A percentile compares a stretch with the other conserved stretches of the same genome.
Evolutionary conservation across 2,797 vertebrate genomes (phyloP).

Genomic region (Notolabrus celidotus): DNA sequence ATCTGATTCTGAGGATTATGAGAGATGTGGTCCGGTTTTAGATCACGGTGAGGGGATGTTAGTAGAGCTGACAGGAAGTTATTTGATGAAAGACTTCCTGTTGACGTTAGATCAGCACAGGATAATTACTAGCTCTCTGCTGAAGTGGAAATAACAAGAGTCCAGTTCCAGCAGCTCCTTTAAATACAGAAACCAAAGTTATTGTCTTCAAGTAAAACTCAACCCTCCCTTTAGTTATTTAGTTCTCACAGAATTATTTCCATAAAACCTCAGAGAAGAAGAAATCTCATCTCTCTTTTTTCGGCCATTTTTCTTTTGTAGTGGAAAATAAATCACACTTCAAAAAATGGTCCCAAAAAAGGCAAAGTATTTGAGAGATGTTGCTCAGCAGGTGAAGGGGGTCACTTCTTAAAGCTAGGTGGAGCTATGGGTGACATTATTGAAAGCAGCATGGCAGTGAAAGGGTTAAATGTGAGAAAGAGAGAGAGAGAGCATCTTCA

Average conservation of each 20-base stretch:
- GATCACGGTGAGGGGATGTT: not conserved
- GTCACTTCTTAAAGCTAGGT: not conserved
- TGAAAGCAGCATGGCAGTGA: not conserved
- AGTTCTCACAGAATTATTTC: not conserved
- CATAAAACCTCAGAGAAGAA: not conserved
- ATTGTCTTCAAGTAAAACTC: not conserved
- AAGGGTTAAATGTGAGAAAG: not conserved
- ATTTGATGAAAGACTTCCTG: constrained; percentile 4
- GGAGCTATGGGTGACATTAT: not conserved
- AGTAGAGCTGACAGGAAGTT: not conserved
- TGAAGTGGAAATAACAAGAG: not conserved
- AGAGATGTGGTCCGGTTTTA: constrained; percentile 1
- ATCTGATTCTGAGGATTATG: not conserved
- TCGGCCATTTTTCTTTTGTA: not conserved
- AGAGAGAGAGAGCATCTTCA: not conserved
- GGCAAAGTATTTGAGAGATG: not conserved
- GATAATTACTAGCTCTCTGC: not conserved
- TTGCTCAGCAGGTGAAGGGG: not conserved
- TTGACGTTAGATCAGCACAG: not conserved
- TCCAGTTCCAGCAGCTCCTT: not conserved
- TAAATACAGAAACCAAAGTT: not conserved
- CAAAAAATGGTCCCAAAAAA: constrained; percentile 15
- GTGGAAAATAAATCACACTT: not conserved
- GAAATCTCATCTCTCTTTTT: not conserved
- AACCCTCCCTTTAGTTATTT: not conserved